Evolutionary conservation across 2,113 vertebrate species (phyloP), one percentile per base, ranked within the genome.

Genomic region (Grus americana): DNA sequence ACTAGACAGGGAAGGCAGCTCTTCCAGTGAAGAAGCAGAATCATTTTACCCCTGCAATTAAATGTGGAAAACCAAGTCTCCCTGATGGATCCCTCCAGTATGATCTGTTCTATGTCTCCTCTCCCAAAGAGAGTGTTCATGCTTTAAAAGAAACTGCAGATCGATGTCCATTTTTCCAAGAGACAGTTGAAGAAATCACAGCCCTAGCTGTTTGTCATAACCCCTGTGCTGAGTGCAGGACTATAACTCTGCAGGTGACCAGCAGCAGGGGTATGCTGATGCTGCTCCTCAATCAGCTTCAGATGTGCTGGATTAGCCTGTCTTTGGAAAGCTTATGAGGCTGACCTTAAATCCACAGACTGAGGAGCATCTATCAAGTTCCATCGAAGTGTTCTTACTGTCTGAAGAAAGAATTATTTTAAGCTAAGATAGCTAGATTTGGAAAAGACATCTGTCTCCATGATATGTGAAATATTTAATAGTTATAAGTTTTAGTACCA

Each of bases 351-450:
- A 79, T 61, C 71, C 79, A 50, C 76, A 84, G 88, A 34, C 5
- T 79, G 38, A 10, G n/a, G 10, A 84, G 55, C 59, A 55, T 3
- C 1, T 88, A 42, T 59, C 76, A 58, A 42, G 62, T 88, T 67
- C 49, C 65, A 27, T 11, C 1, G 2, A 93, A 52, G 42, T 66
- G 22, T 63, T 74, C 34, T 27, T 86, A 49, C 72, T 93, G 58
- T 89, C 76, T 86, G 80, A 14, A 67, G 47, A 78, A 89, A 74
- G 40, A 82, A 88, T 79, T 92, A 74, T 55, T 90, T 76, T 94
- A 78, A 83, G 63, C 36, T 59, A 73, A 74, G 72, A 40, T 42
- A n/a, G 50, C 34, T 90, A 55, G 68, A 73, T 93, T 90, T 95
- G 68, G 20, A 90, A 84, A 75, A 93, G 61, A 46, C 59, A 50